These are phyloP conservation scores for Phaethornis superciliosus DNA, from an alignment of 2,113 vertebrate genomes.

Conservation along the genomic window DNA sequence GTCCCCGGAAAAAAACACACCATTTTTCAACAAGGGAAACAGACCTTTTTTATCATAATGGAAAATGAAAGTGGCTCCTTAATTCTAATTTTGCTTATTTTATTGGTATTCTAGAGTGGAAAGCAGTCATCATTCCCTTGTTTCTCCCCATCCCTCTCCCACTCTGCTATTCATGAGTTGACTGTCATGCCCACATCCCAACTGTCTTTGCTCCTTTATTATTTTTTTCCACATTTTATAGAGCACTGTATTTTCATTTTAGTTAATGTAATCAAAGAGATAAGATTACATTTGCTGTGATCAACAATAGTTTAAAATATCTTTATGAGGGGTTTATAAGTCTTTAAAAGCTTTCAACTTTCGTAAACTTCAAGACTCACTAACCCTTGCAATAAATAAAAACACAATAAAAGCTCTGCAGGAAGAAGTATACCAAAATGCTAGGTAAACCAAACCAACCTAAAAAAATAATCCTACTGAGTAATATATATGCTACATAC, in stretches of 20 bases:
- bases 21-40: neutral
- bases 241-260: neutral
- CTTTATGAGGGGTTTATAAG: neutral
- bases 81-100: constrained; percentile 18
- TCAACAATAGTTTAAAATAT: constrained; percentile 13
- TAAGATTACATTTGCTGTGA: neutral
- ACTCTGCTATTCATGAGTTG: constrained; percentile 20
- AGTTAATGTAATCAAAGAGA: constrained; percentile 1
- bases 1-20: neutral
- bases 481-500: neutral
- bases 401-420: neutral
- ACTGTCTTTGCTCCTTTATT: neutral
- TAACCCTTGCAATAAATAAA: neutral
- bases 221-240: constrained; percentile 3
- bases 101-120: neutral
- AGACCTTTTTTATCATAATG: neutral
- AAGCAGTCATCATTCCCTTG: neutral
- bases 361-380: neutral
- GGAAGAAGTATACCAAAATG: neutral
- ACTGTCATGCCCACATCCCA: neutral
- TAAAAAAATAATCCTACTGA: neutral
- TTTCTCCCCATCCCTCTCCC: neutral
- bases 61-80: neutral
- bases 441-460: neutral
- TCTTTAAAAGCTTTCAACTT: constrained; percentile 36